Percentiles rank a stretch among this genome's conserved stretches.
phyloP scores from a whole-genome alignment of 2,113 vertebrate genomes.

The Cephalopterus ornatus region DNA sequence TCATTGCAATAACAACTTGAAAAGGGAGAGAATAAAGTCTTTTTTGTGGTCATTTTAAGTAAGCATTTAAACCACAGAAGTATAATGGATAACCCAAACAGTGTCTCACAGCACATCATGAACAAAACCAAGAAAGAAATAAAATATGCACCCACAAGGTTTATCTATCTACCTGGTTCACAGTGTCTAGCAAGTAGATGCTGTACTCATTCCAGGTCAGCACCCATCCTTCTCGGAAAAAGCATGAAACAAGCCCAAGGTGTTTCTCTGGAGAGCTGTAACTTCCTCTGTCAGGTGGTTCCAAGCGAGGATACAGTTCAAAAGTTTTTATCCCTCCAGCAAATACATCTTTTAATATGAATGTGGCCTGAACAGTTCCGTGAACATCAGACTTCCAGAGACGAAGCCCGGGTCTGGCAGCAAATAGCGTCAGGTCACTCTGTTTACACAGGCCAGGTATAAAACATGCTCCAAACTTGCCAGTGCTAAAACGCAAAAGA shows the following conservation, averaged over 20 bases:
- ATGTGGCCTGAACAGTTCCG: constrained; percentile 89
- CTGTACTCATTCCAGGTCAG: constrained; percentile 97
- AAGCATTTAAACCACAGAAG: background rate
- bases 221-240: constrained; percentile 90
- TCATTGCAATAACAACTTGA: background rate
- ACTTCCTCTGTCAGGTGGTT: constrained; percentile 59
- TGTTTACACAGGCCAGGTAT: constrained; percentile 94
- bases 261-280: constrained; percentile 82
- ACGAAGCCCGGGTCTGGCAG: constrained; percentile 89
- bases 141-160: background rate
- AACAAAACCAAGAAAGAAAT: background rate
- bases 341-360: constrained; percentile 87
- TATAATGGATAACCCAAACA: background rate
- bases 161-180: constrained; percentile 80
- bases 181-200: constrained; percentile 88
- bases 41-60: background rate
- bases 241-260: constrained; percentile 88
- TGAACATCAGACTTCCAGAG: constrained; percentile 89
- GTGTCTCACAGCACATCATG: accelerated
- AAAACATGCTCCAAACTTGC: constrained; percentile 94
- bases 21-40: background rate
- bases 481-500: constrained; percentile 76
- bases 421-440: constrained; percentile 89
- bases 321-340: constrained; percentile 82
- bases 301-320: constrained; percentile 86